Conservation (phyloP, 2,888 invertebrate genomes). For the Nineta flava region DNA sequence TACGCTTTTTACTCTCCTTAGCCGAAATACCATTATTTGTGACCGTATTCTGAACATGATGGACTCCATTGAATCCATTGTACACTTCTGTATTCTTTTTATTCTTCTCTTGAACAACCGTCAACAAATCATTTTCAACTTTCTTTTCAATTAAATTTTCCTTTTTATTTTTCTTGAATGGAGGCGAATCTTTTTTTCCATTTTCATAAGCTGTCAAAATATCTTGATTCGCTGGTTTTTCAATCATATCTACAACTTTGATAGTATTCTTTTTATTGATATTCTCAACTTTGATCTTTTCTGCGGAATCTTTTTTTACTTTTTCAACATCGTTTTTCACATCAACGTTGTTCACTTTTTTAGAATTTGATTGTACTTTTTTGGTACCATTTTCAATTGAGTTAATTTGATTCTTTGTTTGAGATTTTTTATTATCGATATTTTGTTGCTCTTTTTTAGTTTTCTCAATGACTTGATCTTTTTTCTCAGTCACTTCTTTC, state of each 20-base stretch:
- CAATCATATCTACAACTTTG: background rate
- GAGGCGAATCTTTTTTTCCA: too few species aligned
- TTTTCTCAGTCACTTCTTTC: background rate
- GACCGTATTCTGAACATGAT: background rate
- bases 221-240: conserved; percentile 5
- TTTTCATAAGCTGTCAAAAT: too few species aligned
- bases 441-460: conserved; percentile 11
- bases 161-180: conserved; percentile 35
- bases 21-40: background rate
- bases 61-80: too few species aligned
- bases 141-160: too few species aligned
- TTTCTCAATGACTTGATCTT: background rate
- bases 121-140: too few species aligned
- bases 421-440: conserved; percentile 9
- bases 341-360: conserved; percentile 18
- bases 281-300: too few species aligned
- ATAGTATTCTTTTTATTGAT: too few species aligned
- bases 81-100: too few species aligned
- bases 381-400: conserved; percentile 20
- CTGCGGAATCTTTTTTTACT: too few species aligned
- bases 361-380: background rate
- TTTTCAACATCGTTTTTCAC: conserved; percentile 17
- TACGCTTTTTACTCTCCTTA: conserved; percentile 16
- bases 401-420: conserved; percentile 20
- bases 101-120: too few species aligned